Evolutionary conservation across 2,113 vertebrate species (phyloP).

Genomic region (Siniperca knerii): DNA sequence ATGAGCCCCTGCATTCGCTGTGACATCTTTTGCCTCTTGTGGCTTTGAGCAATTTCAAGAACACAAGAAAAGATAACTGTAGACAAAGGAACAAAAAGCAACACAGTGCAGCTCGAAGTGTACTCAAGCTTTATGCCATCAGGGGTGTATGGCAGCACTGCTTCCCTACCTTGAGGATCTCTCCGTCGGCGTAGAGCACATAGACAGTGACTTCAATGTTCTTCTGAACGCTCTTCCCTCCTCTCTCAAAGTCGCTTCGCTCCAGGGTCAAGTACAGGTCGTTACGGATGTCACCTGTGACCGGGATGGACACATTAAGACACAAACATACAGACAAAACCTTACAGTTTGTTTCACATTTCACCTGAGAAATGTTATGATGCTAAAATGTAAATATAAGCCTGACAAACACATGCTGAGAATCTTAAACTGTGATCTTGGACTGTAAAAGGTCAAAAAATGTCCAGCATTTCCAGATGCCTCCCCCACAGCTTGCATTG

Average conservation of each 20-base stretch:
- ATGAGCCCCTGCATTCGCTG: neutral
- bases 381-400: neutral
- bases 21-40: neutral
- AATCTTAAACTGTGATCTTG: too few species aligned
- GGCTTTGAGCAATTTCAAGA: neutral
- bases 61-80: neutral
- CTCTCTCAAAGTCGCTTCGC: constrained; percentile 95
- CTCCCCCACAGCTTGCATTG: too few species aligned
- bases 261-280: constrained; percentile 96
- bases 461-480: too few species aligned
- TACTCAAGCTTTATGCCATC: neutral
- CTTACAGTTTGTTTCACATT: neutral
- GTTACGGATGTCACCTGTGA: constrained; percentile 93
- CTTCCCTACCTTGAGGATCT: constrained; percentile 90
- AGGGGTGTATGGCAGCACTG: accelerated
- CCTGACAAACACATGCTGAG: neutral
- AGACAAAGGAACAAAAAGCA: neutral
- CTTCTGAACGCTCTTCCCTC: constrained; percentile 99
- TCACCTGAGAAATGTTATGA: neutral
- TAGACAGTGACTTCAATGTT: constrained; percentile 97
- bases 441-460: too few species aligned
- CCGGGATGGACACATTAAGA: neutral
- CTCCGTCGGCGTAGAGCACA: constrained; percentile 95
- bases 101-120: neutral
- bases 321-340: neutral